Base-by-base conservation (phyloP, 2,113 vertebrate species). In the Lophotis ruficrista region DNA sequence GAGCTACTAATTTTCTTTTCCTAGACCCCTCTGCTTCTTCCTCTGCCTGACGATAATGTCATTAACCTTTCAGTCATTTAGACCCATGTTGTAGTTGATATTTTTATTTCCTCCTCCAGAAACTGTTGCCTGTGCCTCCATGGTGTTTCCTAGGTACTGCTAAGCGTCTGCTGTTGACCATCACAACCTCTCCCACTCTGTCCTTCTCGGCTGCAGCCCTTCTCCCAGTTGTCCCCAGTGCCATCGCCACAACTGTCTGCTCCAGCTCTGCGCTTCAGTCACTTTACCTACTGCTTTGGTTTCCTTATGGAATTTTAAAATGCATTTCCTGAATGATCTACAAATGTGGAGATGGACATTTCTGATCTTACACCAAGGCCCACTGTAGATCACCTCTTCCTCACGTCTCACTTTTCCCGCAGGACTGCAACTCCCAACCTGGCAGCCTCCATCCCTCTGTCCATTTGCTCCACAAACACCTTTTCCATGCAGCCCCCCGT, bases 1-100 rank as follows among this genome's bases (percentile, higher is more conserved):
- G 24, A 91, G 25, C 30, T 72, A 37, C 65, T 91, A 82, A 93
- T 79, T 77, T 87, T 90, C 48, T 53, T 83, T 89, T 92, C 61
- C 51, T 50, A 50, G 56, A 65, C 11, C 5, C 41, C 73, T 76
- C n/a, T 30, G 9, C 18, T 81, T 83, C 64, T 83, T 77, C 38
- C 70, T 73, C 66, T 89, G 58, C 53, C 41, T 82, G 35, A 61
- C 45, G 45, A 79, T 56, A 78, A 70, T 10, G 20, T 24, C 57
- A 35, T 81, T 53, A 92, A 82, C 18, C 12, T 84, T 75, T 79
- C 41, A 18, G 45, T 58, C 6, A 2, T 53, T 69, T 38, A 82
- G 64, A 81, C 9, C 13, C 31, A 10, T n/a, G 28, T 6, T 85
- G 17, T 9, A 72, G 30, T 19, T 60, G 35, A 16, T 37, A 54